These are phyloP conservation scores for Notothenia rossii DNA, from an alignment of 2,113 vertebrate genomes.

Conservation along the genomic window DNA sequence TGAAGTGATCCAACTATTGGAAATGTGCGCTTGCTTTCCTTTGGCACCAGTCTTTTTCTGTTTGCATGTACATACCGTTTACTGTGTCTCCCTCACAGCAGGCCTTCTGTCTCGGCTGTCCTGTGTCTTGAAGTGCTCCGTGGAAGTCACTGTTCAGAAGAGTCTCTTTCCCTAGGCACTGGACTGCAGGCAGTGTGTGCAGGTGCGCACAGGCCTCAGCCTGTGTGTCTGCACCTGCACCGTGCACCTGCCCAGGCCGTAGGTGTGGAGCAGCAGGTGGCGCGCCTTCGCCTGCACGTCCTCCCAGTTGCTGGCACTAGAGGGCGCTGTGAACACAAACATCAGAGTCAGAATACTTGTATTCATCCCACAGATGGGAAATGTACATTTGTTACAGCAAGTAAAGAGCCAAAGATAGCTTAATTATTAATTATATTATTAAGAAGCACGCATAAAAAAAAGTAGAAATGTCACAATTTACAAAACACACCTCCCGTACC, in stretches of 20 bases:
- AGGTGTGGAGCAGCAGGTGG: constrained; percentile 90
- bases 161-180: constrained; percentile 81
- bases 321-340: constrained; percentile 86
- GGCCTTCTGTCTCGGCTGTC: background rate
- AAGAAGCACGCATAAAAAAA: no score
- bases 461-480: no score
- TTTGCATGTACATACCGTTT: background rate
- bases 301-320: constrained; percentile 92
- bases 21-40: constrained; percentile 44
- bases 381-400: no score
- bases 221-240: constrained; percentile 93
- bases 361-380: no score
- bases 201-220: constrained; percentile 83
- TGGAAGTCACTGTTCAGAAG: background rate
- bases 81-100: constrained; percentile 1
- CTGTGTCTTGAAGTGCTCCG: constrained; percentile 16
- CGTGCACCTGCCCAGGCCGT: constrained; percentile 92
- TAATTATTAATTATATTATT: no score
- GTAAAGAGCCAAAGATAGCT: no score
- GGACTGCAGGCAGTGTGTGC: constrained; percentile 86
- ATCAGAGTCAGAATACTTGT: no score
- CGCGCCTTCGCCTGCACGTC: constrained; percentile 92
- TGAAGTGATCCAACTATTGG: constrained; percentile 24
- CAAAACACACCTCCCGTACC: no score
- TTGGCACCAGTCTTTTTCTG: constrained; percentile 55